phyloP scores from a whole-genome alignment of 2,797 vertebrate genomes.

The Rhinichthys osculus region DNA sequence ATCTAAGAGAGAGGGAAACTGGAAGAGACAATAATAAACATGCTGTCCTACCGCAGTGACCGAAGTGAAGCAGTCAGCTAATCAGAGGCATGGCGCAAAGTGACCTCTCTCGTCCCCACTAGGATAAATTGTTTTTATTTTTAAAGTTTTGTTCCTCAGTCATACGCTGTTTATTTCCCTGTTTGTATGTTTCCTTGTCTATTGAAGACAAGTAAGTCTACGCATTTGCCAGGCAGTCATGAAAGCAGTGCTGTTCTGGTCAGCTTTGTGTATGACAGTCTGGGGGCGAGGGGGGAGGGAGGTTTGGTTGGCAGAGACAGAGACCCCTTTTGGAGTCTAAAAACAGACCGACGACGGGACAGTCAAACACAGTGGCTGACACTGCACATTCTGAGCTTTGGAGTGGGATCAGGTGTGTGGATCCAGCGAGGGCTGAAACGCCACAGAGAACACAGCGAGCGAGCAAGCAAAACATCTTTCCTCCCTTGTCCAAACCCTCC shows the following conservation, averaged over 20 bases:
- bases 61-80: constrained; percentile 44
- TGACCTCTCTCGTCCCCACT: neutral
- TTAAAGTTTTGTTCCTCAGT: neutral
- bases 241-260: constrained; percentile 50
- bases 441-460: constrained; percentile 23
- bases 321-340: constrained; percentile 44
- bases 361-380: constrained; percentile 71
- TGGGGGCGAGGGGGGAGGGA: neutral
- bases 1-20: neutral
- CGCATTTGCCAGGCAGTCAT: neutral
- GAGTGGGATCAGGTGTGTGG: constrained; percentile 68
- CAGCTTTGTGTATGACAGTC: constrained; percentile 41
- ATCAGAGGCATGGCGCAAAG: constrained; percentile 29
- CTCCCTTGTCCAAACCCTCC: neutral
- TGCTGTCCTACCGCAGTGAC: constrained; percentile 65
- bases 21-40: constrained; percentile 17
- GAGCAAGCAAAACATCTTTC: constrained; percentile 20
- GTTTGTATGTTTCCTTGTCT: constrained; percentile 19
- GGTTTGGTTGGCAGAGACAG: constrained; percentile 17
- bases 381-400: constrained; percentile 74
- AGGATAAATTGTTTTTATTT: neutral
- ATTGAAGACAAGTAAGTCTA: constrained; percentile 23
- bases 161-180: constrained; percentile 29
- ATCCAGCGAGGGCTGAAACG: constrained; percentile 14
- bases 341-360: constrained; percentile 56